Percentiles rank a stretch among this genome's conserved stretches.
phyloP scores from a whole-genome alignment of 1,140 invertebrate species.

The Harpegnathos saltator region DNA sequence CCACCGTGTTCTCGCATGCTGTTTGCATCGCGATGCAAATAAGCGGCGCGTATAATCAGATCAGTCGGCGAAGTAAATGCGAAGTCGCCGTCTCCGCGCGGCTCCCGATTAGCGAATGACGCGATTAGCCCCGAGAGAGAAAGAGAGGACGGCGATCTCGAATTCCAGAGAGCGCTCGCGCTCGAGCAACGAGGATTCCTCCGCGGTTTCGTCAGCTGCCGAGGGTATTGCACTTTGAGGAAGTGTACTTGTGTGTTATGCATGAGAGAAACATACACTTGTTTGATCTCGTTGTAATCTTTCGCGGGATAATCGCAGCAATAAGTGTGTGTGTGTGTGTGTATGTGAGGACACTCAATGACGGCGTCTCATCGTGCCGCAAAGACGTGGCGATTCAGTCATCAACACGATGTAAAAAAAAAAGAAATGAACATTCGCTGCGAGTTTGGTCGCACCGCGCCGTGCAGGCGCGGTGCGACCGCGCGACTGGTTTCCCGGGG shows the following conservation, averaged over 20 bases:
- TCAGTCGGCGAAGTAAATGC: conserved; percentile 57
- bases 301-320: too few relatives aligned
- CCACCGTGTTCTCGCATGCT: conserved; percentile 69
- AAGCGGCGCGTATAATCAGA: conserved; percentile 69
- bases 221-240: conserved; percentile 5
- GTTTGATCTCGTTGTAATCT: too few relatives aligned
- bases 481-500: conserved; percentile 72
- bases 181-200: conserved; percentile 5
- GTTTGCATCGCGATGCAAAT: conserved; percentile 69
- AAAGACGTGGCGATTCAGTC: neutral
- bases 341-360: too few relatives aligned
- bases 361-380: neutral
- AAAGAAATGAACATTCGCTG: neutral
- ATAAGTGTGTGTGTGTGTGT: too few relatives aligned
- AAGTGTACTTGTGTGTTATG: too few relatives aligned
- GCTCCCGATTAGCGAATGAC: conserved; percentile 52
- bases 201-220: neutral
- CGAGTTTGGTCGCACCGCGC: conserved; percentile 27
- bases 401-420: conserved; percentile 11
- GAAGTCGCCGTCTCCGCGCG: conserved; percentile 30
- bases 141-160: conserved; percentile 26
- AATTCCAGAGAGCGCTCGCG: conserved; percentile 20
- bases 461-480: conserved; percentile 26
- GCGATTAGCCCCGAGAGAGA: too few relatives aligned
- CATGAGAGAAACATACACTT: too few relatives aligned